Percentiles rank a stretch among this genome's conserved stretches.
Evolutionary conservation across 2,797 vertebrate genomes (phyloP).

Genomic region (Neostethus bicornis): DNA sequence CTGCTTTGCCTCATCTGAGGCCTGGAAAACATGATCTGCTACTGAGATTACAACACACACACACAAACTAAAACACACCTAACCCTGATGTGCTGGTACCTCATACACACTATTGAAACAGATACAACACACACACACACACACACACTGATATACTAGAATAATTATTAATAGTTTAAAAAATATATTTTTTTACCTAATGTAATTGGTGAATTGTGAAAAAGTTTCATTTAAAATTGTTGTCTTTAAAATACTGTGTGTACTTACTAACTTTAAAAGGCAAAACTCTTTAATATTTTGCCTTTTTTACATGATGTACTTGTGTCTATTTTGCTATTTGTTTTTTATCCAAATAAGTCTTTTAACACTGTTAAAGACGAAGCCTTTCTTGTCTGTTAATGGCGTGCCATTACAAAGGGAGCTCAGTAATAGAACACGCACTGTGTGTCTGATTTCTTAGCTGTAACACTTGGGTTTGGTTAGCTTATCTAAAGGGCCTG

Average conservation of each 20-base stretch:
- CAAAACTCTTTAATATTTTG: background rate
- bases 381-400: conserved; percentile 52
- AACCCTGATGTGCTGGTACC: conserved; percentile 54
- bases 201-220: background rate
- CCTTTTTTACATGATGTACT: background rate
- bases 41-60: conserved; percentile 79
- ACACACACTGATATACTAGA: conserved; percentile 23
- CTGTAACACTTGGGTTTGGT: conserved; percentile 81
- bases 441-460: conserved; percentile 82
- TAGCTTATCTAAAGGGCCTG: conserved; percentile 83
- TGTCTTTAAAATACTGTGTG: background rate
- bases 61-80: conserved; percentile 45
- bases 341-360: conserved; percentile 15
- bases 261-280: background rate
- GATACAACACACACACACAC: conserved; percentile 30
- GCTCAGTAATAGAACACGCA: conserved; percentile 66
- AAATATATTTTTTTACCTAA: background rate
- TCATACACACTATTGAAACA: conserved; percentile 55
- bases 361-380: conserved; percentile 31
- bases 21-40: conserved; percentile 85
- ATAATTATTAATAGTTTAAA: conserved; percentile 9
- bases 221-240: conserved; percentile 2
- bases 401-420: conserved; percentile 54
- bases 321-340: conserved; percentile 2
- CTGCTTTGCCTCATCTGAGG: conserved; percentile 87